Conservation (phyloP, 53 echinoderm and acorn worm species). For the Crossaster papposus region DNA sequence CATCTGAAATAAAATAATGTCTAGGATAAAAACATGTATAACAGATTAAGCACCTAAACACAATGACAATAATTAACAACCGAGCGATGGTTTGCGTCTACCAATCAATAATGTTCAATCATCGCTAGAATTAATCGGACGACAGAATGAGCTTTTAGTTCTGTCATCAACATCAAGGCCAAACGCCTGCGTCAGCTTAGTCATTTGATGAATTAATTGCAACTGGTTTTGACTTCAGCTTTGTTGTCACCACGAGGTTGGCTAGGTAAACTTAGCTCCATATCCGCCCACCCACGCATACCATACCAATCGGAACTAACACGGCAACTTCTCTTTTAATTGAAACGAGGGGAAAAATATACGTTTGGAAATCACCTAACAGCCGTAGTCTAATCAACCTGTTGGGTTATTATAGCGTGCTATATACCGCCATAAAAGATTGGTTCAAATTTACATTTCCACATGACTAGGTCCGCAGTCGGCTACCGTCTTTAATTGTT, state of each 20-base stretch:
- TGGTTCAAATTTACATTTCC: background rate
- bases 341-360: background rate
- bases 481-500: background rate
- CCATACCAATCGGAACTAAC: background rate
- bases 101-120: background rate
- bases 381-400: background rate
- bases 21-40: background rate
- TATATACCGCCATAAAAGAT: background rate
- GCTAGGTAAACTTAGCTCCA: background rate
- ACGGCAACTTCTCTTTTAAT: background rate
- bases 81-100: background rate
- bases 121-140: background rate
- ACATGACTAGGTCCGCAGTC: background rate
- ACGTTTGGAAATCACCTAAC: background rate
- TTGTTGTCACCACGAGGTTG: background rate
- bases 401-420: conserved; percentile 6
- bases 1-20: background rate
- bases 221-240: background rate
- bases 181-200: background rate
- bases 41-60: background rate
- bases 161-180: conserved; percentile 1
- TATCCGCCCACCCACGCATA: background rate
- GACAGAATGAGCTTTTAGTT: background rate
- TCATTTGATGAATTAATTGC: conserved; percentile 12
- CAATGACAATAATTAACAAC: background rate